A percentile compares a stretch with the other conserved stretches of the same genome.
Conservation (phyloP, 2,888 invertebrate species). For the Operophtera brumata region DNA sequence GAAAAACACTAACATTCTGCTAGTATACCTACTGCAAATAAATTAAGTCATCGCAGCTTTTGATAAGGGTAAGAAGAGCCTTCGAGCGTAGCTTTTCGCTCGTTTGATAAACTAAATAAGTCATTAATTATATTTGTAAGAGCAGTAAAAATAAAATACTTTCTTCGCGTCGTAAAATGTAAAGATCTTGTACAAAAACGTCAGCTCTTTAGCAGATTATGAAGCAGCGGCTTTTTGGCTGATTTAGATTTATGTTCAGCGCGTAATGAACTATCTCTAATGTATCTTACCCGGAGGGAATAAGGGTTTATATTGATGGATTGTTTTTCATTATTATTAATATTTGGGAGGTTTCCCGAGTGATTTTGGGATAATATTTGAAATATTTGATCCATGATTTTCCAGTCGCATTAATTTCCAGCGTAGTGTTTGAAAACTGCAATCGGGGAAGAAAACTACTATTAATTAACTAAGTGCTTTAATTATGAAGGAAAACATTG, state of each 20-base stretch:
- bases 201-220: constrained; percentile 72
- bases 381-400: constrained; percentile 8
- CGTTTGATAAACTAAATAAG: too few relatives aligned
- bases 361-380: constrained; percentile 11
- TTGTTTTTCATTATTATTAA: constrained; percentile 32
- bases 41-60: too few relatives aligned
- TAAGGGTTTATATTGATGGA: constrained; percentile 31
- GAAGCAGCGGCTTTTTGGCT: constrained; percentile 58
- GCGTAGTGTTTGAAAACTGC: not conserved
- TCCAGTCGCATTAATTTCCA: not conserved
- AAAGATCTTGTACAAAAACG: constrained; percentile 44
- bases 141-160: too few relatives aligned
- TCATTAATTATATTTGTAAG: too few relatives aligned
- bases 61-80: too few relatives aligned
- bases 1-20: too few relatives aligned
- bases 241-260: constrained; percentile 65
- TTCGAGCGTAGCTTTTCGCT: too few relatives aligned
- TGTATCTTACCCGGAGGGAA: constrained; percentile 26
- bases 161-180: constrained; percentile 38
- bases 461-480: too few relatives aligned
- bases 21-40: too few relatives aligned
- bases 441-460: too few relatives aligned
- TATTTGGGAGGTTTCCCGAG: constrained; percentile 22
- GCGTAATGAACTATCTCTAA: constrained; percentile 57
- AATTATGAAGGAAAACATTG: too few relatives aligned